Base-by-base conservation (phyloP, 2,888 invertebrate genomes). In the Bembecia ichneumoniformis region DNA sequence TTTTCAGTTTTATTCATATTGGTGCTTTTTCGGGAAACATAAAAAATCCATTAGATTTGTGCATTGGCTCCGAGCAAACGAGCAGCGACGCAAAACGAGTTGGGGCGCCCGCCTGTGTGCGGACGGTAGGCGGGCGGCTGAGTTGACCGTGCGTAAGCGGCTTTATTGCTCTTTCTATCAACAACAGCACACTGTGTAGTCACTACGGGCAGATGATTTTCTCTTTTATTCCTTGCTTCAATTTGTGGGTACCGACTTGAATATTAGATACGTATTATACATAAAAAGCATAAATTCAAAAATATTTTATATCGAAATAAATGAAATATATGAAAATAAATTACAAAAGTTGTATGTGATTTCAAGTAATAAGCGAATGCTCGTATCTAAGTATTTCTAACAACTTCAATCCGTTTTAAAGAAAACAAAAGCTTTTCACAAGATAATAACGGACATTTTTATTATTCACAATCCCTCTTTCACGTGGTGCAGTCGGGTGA, bases 31-130 rank as follows among this genome's bases (percentile, higher is more conserved):
- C 57, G 60, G 67, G 64, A 59, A 74, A 77, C 79, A 78, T 74
- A 78, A 78, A 78, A 78, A 78, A 68, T 74, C 78, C 78, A 80
- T 78, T 78, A 80, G 77, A 77, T 77, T 74, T 73, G 73, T 74
- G 75, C 74, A 74, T 66, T 73, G 62, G 75, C 74, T 74, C 65
- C 74, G 62, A 64, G 63, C 58, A 55, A 53, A 52, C 58, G 58
- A 57, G 56, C 36, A 50, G 51, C 52, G 52, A 59, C 49, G 56
- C 52, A 40, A 40, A 40, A 40, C 40, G 40, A 28, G 28, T 28
- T 28, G 28, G 28, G 28, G 28, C 28, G 40, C 40, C 40, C n/a
- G 40, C 14, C 40, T 4, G 40, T 40, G 28, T 28, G 28, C 43
- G 47, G 48, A 47, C 44, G 48, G 47, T 45, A 40, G 45, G 49